Evolutionary conservation across 2,888 invertebrate genomes (phyloP), one percentile per base, ranked within the genome.

Genomic region (Spilosoma lubricipeda): DNA sequence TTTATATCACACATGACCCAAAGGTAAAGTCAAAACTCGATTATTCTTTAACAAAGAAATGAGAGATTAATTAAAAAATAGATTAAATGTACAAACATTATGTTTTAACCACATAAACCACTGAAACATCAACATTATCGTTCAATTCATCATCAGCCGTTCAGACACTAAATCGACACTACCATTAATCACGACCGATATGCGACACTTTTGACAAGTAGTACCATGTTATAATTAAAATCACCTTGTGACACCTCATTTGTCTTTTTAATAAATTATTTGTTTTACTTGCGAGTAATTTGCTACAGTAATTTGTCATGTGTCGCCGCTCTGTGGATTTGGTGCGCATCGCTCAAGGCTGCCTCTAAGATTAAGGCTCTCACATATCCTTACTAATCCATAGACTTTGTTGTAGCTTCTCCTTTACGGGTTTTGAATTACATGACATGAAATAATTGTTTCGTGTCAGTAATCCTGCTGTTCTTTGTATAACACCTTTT

Each of bases 181-280:
- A 70, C 75, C 78, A 81, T 82, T 71, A 79, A 80, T 78, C 73
- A 80, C 42, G 48, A 39, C n/a, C n/a, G n/a, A 70, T 64, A 27
- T 76, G 67, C 72, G 80, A 73, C 82, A 79, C 73, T 77, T 85
- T 75, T 85, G 82, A 85, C 80, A 79, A 80, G 82, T 81, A 86
- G 87, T 87, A 87, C 85, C 83, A 83, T 87, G 88, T 88, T 87
- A 89, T 90, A 91, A 93, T 93, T 92, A 90, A 91, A 92, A 90
- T 86, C 86, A 87, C 83, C 87, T 88, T 73, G 85, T 73, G 88
- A 89, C 88, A 86, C 73, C 88, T 89, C 91, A 89, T 92, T 91
- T 90, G 91, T 93, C 93, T 91, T 90, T 88, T 87, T 92, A 92
- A 94, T 90, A 93, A 93, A 93, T 93, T 92, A 90, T 92, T 92